These are phyloP conservation scores for Cryptoblepharus egeriae DNA, from an alignment of 2,797 vertebrate species.

Conservation along the genomic window DNA sequence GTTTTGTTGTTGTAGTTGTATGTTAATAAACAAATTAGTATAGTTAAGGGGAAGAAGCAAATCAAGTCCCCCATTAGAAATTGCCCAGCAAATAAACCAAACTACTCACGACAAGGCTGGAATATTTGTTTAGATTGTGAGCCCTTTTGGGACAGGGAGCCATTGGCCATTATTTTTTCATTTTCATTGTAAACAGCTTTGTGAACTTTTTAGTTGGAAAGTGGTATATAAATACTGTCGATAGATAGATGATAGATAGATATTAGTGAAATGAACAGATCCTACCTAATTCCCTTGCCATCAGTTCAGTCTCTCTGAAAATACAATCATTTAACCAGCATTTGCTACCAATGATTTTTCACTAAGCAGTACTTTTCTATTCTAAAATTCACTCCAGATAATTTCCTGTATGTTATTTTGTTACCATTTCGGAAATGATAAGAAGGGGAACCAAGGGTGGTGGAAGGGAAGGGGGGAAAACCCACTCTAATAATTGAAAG, in stretches of 20 bases:
- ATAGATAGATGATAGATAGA: no score
- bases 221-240: no score
- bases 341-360: slow-evolving; percentile 64
- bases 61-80: not conserved
- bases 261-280: no score
- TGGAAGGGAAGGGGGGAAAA: not conserved
- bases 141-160: no score
- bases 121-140: slow-evolving; percentile 16
- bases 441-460: not conserved
- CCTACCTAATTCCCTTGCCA: slow-evolving; percentile 34
- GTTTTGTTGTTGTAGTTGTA: slow-evolving; percentile 62
- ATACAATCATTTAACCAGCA: slow-evolving; percentile 62
- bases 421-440: slow-evolving; percentile 50
- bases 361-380: slow-evolving; percentile 52
- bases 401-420: slow-evolving; percentile 51
- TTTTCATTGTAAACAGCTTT: no score
- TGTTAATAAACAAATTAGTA: slow-evolving; percentile 71
- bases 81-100: slow-evolving; percentile 48
- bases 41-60: slow-evolving; percentile 24
- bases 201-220: no score
- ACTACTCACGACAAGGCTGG: slow-evolving; percentile 40
- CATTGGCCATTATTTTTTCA: no score
- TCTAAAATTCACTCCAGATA: slow-evolving; percentile 46
- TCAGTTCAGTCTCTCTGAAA: slow-evolving; percentile 30
- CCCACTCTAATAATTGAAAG: slow-evolving; percentile 51